Base-by-base conservation (phyloP, 2,888 invertebrate genomes). In the Sympetrum striolatum region DNA sequence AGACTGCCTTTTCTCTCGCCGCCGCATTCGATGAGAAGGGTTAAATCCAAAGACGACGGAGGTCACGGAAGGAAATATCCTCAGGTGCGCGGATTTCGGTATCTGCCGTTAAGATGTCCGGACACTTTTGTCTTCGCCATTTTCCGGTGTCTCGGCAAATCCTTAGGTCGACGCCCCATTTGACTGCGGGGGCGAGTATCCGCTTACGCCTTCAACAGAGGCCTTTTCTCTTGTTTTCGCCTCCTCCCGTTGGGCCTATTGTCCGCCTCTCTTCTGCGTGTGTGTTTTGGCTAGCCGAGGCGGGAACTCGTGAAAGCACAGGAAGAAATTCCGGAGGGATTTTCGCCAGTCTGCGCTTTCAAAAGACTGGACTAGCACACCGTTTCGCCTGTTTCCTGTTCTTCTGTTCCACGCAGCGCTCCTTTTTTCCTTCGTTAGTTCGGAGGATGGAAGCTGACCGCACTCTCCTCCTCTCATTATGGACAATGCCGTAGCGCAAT, bases 321-420 rank as follows among this genome's bases (percentile, higher is more conserved):
- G 86, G 86, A 86, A 86, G 86, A 86, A 86, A 86, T 86, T 60
- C 86, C 60, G 37, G 86, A 82, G 82, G 35, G 82, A 86, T 58
- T 60, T 86, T 86, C 22, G 37, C 86, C 37, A 35, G 86, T 64
- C 86, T 64, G 58, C 82, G 22, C 25, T 53, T 58, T 82, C 82
- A 82, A 86, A 86, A 58, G 86, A 37, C 82, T 44, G 82, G 58
- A 82, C 82, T 82, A 35, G 53, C 58, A 35, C 58, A 60, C 31
- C 81, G 81, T 44, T 39, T 25, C 25, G n/a, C 39, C 48, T 44
- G 58, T 60, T 86, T 86, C 86, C 86, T 86, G 86, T 37, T 60
- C 86, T 86, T 86, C 35, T 64, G 64, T 86, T 60, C 82, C 73
- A 6, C 15, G 12, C 81, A 0, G 22, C 22, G 25, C 73, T 73